Evolutionary conservation across 2,113 vertebrate species (phyloP).

Genomic region (Madoqua kirkii): DNA sequence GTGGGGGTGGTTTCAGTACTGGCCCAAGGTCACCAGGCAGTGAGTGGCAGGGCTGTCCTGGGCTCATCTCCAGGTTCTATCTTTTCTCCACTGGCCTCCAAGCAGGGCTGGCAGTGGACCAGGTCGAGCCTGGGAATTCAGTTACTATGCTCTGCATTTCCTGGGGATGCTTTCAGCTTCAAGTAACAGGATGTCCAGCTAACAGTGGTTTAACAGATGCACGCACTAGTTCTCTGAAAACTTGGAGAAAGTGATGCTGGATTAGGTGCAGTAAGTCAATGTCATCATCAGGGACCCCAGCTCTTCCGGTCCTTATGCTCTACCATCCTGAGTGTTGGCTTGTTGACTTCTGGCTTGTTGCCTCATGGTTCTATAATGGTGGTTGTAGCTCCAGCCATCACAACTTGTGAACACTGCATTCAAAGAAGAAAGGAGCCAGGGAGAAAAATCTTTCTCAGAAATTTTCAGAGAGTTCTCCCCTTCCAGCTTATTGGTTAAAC

Average conservation of each 20-base stretch:
- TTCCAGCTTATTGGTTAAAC: background rate
- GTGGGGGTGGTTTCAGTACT: background rate
- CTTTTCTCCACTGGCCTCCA: background rate
- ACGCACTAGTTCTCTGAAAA: background rate
- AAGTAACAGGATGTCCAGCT: background rate
- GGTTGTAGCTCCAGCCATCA: background rate
- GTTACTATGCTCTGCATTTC: background rate
- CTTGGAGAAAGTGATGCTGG: background rate
- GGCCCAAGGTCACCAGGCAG: background rate
- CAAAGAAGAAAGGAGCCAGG: background rate
- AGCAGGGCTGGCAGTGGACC: background rate
- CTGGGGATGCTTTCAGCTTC: background rate
- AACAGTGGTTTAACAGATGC: background rate
- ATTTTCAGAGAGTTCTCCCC: background rate
- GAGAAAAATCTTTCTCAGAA: background rate
- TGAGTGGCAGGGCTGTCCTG: background rate
- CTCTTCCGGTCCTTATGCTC: background rate
- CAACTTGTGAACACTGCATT: background rate
- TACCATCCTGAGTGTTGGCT: no score
- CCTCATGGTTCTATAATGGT: background rate
- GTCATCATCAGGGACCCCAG: no score
- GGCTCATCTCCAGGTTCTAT: background rate
- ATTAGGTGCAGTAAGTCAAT: no score
- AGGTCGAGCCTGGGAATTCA: background rate
- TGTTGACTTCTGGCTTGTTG: no score